Evolutionary conservation across 2,113 vertebrate genomes (phyloP).

Genomic region (Myotis yumanensis): DNA sequence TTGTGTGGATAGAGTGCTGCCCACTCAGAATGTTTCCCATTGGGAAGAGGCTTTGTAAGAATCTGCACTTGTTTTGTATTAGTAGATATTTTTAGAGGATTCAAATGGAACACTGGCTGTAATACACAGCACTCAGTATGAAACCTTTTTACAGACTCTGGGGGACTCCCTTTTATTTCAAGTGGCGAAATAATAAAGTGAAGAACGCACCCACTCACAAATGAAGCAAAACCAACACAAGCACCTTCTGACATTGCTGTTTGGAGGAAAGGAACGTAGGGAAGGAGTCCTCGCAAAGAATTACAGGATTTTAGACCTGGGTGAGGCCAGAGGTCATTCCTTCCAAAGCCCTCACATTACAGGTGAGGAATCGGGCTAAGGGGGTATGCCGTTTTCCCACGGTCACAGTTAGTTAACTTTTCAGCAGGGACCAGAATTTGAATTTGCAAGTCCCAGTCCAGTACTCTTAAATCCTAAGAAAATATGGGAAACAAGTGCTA

Average conservation of each 20-base stretch:
- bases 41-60: background rate
- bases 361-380: slow-evolving; percentile 52
- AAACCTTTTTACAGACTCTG: slow-evolving; percentile 34
- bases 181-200: background rate
- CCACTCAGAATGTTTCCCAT: background rate
- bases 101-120: slow-evolving; percentile 54
- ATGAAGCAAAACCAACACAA: slow-evolving; percentile 20
- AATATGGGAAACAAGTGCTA: slow-evolving; percentile 52
- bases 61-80: slow-evolving; percentile 36
- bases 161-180: background rate
- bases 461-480: slow-evolving; percentile 44
- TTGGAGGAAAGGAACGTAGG: background rate
- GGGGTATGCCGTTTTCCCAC: slow-evolving; percentile 57
- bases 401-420: slow-evolving; percentile 68
- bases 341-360: slow-evolving; percentile 47
- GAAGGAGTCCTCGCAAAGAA: background rate
- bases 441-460: slow-evolving; percentile 59
- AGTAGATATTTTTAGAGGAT: slow-evolving; percentile 54
- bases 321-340: background rate
- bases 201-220: background rate
- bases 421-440: slow-evolving; percentile 63
- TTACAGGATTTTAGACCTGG: background rate
- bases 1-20: background rate
- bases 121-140: background rate
- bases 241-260: background rate